phyloP scores from a whole-genome alignment of 2,797 vertebrate species.

The Notoglanidium macrostoma region DNA sequence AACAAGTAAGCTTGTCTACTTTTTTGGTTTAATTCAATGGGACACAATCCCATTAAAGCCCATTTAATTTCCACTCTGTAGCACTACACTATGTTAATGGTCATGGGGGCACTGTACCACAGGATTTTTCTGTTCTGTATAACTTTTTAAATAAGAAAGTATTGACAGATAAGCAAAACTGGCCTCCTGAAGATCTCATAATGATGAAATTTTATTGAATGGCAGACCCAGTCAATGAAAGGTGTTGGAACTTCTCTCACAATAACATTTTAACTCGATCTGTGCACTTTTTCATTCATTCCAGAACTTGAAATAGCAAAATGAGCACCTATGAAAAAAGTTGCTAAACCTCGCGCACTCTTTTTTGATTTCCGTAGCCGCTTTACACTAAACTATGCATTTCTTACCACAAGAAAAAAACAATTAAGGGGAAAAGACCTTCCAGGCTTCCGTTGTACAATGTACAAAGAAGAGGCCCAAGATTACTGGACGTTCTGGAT shows the following conservation, averaged over 20 bases:
- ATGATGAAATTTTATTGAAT: neutral
- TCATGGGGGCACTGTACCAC: too few relatives aligned
- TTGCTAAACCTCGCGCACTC: too few relatives aligned
- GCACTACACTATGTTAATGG: neutral
- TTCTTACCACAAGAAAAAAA: too few relatives aligned
- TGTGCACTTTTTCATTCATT: too few relatives aligned
- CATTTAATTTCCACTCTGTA: neutral
- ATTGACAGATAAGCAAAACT: neutral
- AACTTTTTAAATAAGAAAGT: neutral
- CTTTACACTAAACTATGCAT: too few relatives aligned
- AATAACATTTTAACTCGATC: too few relatives aligned
- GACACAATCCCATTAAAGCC: neutral
- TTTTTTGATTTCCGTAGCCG: too few relatives aligned
- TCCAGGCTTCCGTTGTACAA: neutral
- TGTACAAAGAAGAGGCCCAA: neutral
- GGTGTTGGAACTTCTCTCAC: too few relatives aligned
- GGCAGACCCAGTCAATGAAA: too few relatives aligned
- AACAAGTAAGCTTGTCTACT: neutral
- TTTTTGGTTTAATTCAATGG: neutral
- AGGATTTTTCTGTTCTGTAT: neutral
- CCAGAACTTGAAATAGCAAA: too few relatives aligned
- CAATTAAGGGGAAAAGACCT: too few relatives aligned
- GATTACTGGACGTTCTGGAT: neutral
- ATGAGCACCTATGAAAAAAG: too few relatives aligned
- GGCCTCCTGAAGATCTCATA: neutral